Conservation (phyloP, 1,140 invertebrate genomes). For the Potamilus streckersoni region DNA sequence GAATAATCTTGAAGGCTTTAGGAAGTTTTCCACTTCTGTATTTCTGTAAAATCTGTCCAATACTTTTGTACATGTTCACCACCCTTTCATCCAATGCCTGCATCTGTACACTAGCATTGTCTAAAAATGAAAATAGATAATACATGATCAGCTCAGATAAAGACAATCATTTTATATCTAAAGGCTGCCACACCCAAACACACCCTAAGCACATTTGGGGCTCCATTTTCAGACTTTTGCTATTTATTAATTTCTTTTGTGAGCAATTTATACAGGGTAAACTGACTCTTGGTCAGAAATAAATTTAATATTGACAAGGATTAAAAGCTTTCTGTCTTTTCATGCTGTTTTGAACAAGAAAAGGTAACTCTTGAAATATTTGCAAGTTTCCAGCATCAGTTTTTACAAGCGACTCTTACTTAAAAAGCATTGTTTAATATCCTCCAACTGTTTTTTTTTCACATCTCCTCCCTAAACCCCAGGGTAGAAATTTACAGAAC, state of each 20-base stretch:
- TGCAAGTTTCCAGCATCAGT: no score
- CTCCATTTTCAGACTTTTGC: neutral
- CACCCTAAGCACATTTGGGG: no score
- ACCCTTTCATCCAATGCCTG: slow-evolving; percentile 58
- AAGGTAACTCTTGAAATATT: no score
- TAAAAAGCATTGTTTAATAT: no score
- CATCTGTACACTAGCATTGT: slow-evolving; percentile 53
- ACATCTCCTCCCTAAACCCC: no score
- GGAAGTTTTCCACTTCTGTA: slow-evolving; percentile 97
- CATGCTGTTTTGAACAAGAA: no score
- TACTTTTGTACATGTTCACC: slow-evolving; percentile 81
- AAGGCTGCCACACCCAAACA: neutral
- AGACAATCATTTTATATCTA: neutral
- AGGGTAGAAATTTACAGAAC: no score
- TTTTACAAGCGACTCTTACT: no score
- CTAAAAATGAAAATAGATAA: slow-evolving; percentile 32
- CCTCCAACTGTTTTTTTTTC: no score
- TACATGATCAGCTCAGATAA: neutral
- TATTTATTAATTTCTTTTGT: neutral
- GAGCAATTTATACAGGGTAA: neutral
- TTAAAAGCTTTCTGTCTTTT: no score
- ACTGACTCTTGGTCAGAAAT: neutral
- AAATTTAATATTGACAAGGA: no score
- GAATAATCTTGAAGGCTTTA: slow-evolving; percentile 98
- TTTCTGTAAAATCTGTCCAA: slow-evolving; percentile 84